A percentile compares a stretch with the other conserved stretches of the same genome.
These are phyloP conservation scores for Athetis lepigone DNA, from an alignment of 2,888 invertebrate genomes.

Conservation along the genomic window DNA sequence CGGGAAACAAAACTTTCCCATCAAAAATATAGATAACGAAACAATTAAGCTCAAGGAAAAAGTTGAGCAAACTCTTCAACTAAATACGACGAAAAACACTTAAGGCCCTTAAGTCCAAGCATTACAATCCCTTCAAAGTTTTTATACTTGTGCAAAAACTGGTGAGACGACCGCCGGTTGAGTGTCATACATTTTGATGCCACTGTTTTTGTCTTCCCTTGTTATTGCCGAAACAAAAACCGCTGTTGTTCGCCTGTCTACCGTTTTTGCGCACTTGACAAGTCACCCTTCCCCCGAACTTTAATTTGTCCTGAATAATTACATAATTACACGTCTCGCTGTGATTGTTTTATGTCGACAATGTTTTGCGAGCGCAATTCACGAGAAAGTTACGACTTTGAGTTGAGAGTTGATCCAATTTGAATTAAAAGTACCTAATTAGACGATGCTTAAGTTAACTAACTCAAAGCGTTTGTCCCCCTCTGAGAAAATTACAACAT, in stretches of 20 bases:
- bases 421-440: constrained; percentile 77
- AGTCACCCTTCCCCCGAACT: constrained; percentile 80
- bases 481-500: constrained; percentile 77
- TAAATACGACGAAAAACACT: constrained; percentile 83
- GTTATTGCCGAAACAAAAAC: constrained; percentile 84
- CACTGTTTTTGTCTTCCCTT: constrained; percentile 80
- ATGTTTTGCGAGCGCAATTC: constrained; percentile 64
- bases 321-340: constrained; percentile 80
- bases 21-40: constrained; percentile 73
- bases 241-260: constrained; percentile 80
- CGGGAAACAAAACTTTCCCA: constrained; percentile 62
- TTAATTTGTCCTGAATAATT: constrained; percentile 86
- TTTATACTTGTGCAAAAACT: constrained; percentile 76
- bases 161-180: constrained; percentile 73
- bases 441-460: constrained; percentile 71
- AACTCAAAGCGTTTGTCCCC: constrained; percentile 72
- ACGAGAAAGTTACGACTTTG: constrained; percentile 61
- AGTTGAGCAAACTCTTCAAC: constrained; percentile 75
- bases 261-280: constrained; percentile 86
- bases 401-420: constrained; percentile 68
- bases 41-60: constrained; percentile 81
- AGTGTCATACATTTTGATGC: constrained; percentile 87
- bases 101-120: constrained; percentile 68
- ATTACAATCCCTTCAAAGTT: constrained; percentile 77
- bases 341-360: constrained; percentile 69